Base-by-base conservation (phyloP, 2,797 vertebrate species). In the Sphenopsis melanotis region DNA sequence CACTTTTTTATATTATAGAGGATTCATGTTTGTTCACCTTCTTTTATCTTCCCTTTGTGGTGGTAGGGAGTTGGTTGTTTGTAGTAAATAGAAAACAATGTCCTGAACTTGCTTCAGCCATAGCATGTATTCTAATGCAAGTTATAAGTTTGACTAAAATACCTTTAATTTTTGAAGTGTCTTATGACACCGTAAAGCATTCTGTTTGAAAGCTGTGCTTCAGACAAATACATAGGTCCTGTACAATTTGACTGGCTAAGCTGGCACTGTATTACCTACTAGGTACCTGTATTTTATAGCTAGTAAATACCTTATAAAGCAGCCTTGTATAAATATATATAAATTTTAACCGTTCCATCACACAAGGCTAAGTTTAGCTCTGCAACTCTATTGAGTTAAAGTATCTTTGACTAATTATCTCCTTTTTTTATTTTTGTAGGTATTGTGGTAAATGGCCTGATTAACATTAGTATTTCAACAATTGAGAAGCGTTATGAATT, bases 401-500 rank as follows among this genome's bases (percentile, higher is more conserved):
- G 5, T 59, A 29, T 26, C 24, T 83, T 50, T 92, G 34, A 74
- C 56, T 94, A 90, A 95, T 68, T 72, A 12, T 42, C 3, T 77
- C 15, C 9, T 29, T 34, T 30, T 74, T 60, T 56, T 89, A 21
- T 83, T 96, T 65, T 65, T 84, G 10, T 76, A 98, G 98, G 98
- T 89, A 68, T 97, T 81, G 94, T 98, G 59, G 98, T 98, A 84
- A 98, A 98, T 88, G 98, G 98, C 80, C 95, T 98, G 11, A 64
- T 98, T 76, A 98, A 98, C 56, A 91, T 98, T 50, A 98, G 97
- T 93, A 98, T 98, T 93, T 98, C 98, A 50, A 98, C 98, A 36
- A 98, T 98, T 60, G 98, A 98, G 96, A 98, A 98, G 78, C 98
- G 98, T 66, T 98, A 98, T 4, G 97, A 98, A 39, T 90, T 98